These are phyloP conservation scores for Chiroxiphia lanceolata DNA, from an alignment of 2,797 vertebrate genomes.

Conservation along the genomic window DNA sequence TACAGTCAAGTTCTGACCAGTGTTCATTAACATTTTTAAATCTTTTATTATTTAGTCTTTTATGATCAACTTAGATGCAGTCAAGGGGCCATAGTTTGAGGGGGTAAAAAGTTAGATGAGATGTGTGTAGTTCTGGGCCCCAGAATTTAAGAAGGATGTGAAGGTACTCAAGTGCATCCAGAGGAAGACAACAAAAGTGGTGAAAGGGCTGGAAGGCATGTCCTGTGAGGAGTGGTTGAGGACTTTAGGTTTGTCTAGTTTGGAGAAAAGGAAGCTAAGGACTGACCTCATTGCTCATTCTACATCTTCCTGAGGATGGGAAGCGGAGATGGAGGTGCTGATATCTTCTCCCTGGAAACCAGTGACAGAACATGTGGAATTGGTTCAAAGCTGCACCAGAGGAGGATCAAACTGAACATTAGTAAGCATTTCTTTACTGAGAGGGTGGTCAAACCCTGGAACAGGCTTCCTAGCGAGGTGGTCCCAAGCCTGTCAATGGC, in stretches of 20 bases:
- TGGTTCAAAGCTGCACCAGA: neutral
- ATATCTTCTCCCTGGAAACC: neutral
- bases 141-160: neutral
- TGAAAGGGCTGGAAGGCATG: neutral
- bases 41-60: neutral
- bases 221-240: neutral
- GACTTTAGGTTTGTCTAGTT: neutral
- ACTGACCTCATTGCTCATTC: neutral
- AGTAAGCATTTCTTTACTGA: neutral
- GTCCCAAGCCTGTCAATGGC: neutral
- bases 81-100: accelerated
- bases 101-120: neutral
- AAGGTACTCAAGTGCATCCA: neutral
- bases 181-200: neutral
- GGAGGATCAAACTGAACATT: neutral
- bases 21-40: neutral
- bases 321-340: neutral
- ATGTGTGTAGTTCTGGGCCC: neutral
- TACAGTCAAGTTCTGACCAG: neutral
- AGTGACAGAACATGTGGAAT: neutral
- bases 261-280: neutral
- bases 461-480: neutral
- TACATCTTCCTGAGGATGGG: neutral
- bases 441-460: neutral
- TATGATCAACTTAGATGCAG: neutral